Evolutionary conservation across 2,113 vertebrate species (phyloP), one percentile per base, ranked within the genome.

Genomic region (Bostrychus sinensis): DNA sequence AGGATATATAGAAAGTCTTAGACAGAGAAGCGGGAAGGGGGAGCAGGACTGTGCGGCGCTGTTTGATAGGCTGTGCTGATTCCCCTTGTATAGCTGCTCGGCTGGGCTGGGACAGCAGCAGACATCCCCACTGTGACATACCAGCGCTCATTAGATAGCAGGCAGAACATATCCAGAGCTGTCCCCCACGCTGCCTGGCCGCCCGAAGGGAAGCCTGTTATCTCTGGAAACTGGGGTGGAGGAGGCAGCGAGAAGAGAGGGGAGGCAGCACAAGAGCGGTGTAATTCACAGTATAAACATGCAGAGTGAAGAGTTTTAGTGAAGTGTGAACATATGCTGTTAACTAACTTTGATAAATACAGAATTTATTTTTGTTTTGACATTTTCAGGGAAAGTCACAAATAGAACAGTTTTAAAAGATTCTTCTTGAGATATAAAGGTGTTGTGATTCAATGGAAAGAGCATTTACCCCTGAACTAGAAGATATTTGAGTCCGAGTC

Each of bases 131-230:
- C 71, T 26, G 75, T 87, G 84, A 85, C 84, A 84, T 86, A 85
- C 86, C 51, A 41, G 72, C 54, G 56, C 86, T 88, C 88, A 89
- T 89, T 90, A 87, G 83, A 87, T 77, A 80, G 86, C 78, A 82
- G 80, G 75, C 84, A 69, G 71, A 87, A 87, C 75, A 80, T 56
- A 72, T 84, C 86, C 88, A 76, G 42, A 56, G 67, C 80, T 58
- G 74, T 82, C 75, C 80, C 72, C 65, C 72, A 56, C 17, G 4
- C 80, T 59, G 76, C 64, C 82, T 78, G 61, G 22, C 60, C 30
- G 64, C 74, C 75, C 30, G 36, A 58, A 79, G 82, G 79, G 70
- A 63, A 57, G 71, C 81, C 66, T 63, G 83, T 75, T 86, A 77
- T 77, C 74, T 77, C 57, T 60, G 59, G 64, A 45, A 60, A 46